Evolutionary conservation across 2,888 invertebrate species (phyloP), one percentile per base, ranked within the genome.

Genomic region (Trichogramma evanescens): DNA sequence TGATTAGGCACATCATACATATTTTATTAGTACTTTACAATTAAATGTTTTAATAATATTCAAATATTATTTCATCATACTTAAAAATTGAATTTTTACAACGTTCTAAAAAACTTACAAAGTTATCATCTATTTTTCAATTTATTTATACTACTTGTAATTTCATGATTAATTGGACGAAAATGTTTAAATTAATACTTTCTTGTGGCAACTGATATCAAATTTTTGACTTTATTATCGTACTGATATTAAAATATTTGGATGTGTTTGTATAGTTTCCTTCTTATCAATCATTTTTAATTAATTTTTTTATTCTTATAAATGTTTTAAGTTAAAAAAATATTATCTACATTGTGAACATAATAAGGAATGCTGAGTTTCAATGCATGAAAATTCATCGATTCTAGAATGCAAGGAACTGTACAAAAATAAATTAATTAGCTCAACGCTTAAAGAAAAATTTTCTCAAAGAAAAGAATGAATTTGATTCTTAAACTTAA

Each of bases 261-360:
- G 3, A 26, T 26, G 26, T 3, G 3, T 26, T 26, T 2, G 2
- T 2, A 26, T 26, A 26, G 2, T 26, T 26, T 26, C 26, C 26
- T 26, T 26, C 26, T 26, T 26, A 26, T 26, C 61, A 61, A 59
- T 52, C 51, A 50, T 56, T 38, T 53, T 38, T 46, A 53, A 51
- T 51, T 50, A 48, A 4, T 57, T 44, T 50, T 54, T 43, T 55
- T 45, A 40, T 46, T 38, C 51, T 42, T 50, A 9, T 59, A 61
- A 54, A 59, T 8, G 46, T 50, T 55, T 58, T 57, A 40, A 58
- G 53, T 62, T 56, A 59, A 65, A 63, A 61, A 65, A 59, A 54
- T 59, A 53, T 50, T 57, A 66, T 64, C 65, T 61, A 65, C 63
- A 64, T 60, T 64, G 63, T 65, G 65, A 63, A 66, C 61, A 63